These are phyloP conservation scores for Lepidurus arcticus DNA, from an alignment of 1,140 invertebrate genomes.

Conservation along the genomic window DNA sequence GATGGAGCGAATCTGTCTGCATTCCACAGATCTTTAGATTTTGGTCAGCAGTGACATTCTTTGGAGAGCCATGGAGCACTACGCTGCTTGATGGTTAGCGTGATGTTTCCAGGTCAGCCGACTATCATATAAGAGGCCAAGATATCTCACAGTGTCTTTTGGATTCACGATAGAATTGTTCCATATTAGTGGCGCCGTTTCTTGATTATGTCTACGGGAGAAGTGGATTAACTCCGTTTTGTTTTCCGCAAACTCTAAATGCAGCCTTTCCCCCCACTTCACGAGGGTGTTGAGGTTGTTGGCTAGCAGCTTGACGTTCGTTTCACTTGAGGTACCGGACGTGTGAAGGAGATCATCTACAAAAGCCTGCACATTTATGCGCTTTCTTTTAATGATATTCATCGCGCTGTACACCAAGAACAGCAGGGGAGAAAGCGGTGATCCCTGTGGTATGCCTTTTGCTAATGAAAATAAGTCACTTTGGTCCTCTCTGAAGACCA, in stretches of 20 bases:
- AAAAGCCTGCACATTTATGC: too few relatives aligned
- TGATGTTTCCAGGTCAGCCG: too few relatives aligned
- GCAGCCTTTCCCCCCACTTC: background rate
- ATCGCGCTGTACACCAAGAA: background rate
- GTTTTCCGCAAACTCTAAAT: background rate
- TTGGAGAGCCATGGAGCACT: too few relatives aligned
- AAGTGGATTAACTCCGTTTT: too few relatives aligned
- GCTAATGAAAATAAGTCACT: background rate
- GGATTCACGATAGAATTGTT: background rate
- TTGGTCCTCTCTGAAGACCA: too few relatives aligned
- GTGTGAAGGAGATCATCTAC: constrained; percentile 23
- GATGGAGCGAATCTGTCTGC: too few relatives aligned
- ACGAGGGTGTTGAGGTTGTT: background rate
- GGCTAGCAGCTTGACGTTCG: background rate
- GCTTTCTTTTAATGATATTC: background rate
- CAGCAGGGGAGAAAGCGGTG: constrained; percentile 24
- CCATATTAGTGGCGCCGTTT: background rate
- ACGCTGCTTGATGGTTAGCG: too few relatives aligned
- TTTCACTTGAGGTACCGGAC: constrained; percentile 3
- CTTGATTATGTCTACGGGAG: background rate
- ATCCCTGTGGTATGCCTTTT: constrained; percentile 26
- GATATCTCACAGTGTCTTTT: too few relatives aligned
- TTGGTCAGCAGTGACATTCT: too few relatives aligned
- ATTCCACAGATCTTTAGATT: too few relatives aligned
- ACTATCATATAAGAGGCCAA: too few relatives aligned